phyloP scores from a whole-genome alignment of 2,888 invertebrate species.

The Xestia c-nigrum region DNA sequence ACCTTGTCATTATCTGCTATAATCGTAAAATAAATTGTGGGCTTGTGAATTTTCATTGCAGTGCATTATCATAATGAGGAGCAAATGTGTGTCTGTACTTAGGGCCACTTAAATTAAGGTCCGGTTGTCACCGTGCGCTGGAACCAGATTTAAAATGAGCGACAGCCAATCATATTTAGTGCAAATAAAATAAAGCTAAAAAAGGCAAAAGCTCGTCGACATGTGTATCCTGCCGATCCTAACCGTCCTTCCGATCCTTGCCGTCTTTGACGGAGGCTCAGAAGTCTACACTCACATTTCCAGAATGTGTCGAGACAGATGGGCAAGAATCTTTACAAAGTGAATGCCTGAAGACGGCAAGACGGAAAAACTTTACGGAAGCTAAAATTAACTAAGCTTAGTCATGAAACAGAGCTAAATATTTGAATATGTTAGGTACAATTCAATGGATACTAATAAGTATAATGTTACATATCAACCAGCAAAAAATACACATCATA shows the following conservation, averaged over 20 bases:
- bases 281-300: too few relatives aligned
- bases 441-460: slow-evolving; percentile 13
- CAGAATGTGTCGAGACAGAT: too few relatives aligned
- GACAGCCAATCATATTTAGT: not conserved
- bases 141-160: slow-evolving; percentile 21
- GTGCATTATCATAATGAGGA: slow-evolving; percentile 42
- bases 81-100: slow-evolving; percentile 41
- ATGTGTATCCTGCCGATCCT: too few relatives aligned
- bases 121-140: not conserved
- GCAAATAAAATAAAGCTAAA: too few relatives aligned
- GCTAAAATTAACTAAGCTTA: slow-evolving; percentile 8
- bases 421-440: slow-evolving; percentile 23
- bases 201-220: too few relatives aligned
- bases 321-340: too few relatives aligned
- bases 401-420: slow-evolving; percentile 15
- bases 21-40: slow-evolving; percentile 56
- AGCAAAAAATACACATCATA: slow-evolving; percentile 50
- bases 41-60: slow-evolving; percentile 47
- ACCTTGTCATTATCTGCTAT: slow-evolving; percentile 58
- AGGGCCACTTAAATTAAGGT: slow-evolving; percentile 8
- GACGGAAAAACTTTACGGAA: not conserved
- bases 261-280: too few relatives aligned
- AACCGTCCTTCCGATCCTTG: too few relatives aligned
- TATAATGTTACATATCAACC: slow-evolving; percentile 41
- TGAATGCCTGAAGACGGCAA: too few relatives aligned